Conservation (phyloP, 2,888 invertebrate species). For the Philaethria dido region DNA sequence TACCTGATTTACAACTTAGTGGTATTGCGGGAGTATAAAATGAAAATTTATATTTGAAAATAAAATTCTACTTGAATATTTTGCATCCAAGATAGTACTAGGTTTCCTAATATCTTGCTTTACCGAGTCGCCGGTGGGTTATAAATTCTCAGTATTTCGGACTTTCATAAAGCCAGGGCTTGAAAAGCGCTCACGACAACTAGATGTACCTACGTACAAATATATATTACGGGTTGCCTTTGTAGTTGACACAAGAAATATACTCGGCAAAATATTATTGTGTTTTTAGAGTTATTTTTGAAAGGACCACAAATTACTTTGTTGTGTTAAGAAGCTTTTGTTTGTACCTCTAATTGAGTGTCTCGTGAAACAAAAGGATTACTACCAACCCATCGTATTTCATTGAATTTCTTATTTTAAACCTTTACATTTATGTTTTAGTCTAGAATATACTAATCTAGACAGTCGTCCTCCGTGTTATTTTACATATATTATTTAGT, state of each 20-base stretch:
- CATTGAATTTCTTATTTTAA: not conserved
- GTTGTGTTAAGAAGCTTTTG: conserved; percentile 6
- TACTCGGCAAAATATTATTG: conserved; percentile 14
- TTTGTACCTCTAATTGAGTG: conserved; percentile 6
- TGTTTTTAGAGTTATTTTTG: conserved; percentile 20
- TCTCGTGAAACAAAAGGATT: not conserved
- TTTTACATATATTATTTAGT: too few relatives aligned
- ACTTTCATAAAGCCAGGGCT: conserved; percentile 44
- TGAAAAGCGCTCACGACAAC: conserved; percentile 37
- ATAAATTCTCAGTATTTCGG: conserved; percentile 46
- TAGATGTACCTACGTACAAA: conserved; percentile 15
- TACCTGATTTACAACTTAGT: conserved; percentile 12
- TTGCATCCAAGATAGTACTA: conserved; percentile 19
- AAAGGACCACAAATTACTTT: conserved; percentile 6
- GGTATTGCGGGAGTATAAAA: conserved; percentile 1
- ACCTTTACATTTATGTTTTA: not conserved
- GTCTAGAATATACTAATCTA: not conserved
- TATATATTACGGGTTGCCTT: conserved; percentile 22
- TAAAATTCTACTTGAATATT: conserved; percentile 20
- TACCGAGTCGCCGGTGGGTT: conserved; percentile 29
- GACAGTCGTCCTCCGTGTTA: too few relatives aligned
- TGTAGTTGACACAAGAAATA: conserved; percentile 19
- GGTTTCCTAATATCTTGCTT: conserved; percentile 32
- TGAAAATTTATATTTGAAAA: conserved; percentile 23
- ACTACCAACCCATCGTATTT: not conserved